Evolutionary conservation across 2,888 invertebrate species (phyloP).

Genomic region (Acanthacorydalis orientalis): DNA sequence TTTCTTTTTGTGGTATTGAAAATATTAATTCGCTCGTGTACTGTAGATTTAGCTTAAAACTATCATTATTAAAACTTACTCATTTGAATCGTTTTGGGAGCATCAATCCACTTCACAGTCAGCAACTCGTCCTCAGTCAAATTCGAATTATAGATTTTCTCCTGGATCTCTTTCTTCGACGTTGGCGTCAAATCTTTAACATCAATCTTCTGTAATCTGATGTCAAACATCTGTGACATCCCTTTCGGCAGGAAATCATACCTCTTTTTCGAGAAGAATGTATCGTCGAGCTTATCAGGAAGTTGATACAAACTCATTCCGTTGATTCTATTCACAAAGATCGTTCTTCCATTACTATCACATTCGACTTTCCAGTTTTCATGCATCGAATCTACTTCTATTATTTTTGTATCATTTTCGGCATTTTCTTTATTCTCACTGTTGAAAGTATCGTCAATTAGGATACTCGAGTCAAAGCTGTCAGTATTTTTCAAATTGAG

Average conservation of each 20-base stretch:
- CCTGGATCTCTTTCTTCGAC: too few species aligned
- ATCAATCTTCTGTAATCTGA: background rate
- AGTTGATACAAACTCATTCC: background rate
- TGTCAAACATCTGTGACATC: background rate
- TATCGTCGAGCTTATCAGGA: background rate
- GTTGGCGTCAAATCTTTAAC: background rate
- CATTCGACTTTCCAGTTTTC: background rate
- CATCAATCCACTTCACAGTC: too few species aligned
- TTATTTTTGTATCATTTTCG: constrained; percentile 7
- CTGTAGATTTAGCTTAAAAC: too few species aligned
- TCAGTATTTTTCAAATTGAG: too few species aligned
- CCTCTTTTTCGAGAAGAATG: too few species aligned
- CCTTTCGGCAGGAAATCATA: background rate
- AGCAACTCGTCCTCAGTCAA: background rate
- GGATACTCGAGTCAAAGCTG: too few species aligned
- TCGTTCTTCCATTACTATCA: background rate
- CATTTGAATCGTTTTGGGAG: too few species aligned
- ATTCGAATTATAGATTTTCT: too few species aligned
- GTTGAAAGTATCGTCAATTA: too few species aligned
- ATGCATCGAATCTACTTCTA: constrained; percentile 6
- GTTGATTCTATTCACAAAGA: background rate
- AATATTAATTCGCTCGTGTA: too few species aligned
- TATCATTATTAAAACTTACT: too few species aligned
- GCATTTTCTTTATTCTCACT: background rate
- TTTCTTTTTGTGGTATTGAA: too few species aligned